These are phyloP conservation scores for Lerista edwardsae DNA, from an alignment of 2,797 vertebrate genomes.

Conservation along the genomic window DNA sequence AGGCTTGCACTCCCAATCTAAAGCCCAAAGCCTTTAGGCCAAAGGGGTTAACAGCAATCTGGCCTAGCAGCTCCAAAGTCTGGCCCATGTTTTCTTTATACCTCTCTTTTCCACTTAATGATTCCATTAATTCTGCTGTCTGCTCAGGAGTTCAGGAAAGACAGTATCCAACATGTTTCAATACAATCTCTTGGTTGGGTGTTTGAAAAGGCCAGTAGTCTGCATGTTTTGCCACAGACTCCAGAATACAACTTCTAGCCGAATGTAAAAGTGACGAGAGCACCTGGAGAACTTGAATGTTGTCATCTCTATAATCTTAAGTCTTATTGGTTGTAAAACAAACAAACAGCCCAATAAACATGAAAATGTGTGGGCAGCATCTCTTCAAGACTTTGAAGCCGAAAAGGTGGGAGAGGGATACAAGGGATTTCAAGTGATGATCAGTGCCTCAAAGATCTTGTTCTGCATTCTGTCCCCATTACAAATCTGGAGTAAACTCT, in stretches of 20 bases:
- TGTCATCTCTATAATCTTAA: neutral
- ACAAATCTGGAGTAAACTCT: neutral
- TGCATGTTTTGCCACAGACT: neutral
- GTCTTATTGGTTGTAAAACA: neutral
- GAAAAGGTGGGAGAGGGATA: neutral
- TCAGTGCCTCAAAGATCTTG: neutral
- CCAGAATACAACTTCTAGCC: neutral
- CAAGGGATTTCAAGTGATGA: neutral
- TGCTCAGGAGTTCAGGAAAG: neutral
- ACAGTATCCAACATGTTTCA: too few relatives aligned
- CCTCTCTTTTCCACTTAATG: neutral
- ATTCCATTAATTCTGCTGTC: neutral
- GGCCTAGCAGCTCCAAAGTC: neutral
- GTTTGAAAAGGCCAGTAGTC: too few relatives aligned
- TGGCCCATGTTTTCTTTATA: neutral
- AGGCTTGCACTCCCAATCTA: too few relatives aligned
- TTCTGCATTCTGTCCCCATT: neutral
- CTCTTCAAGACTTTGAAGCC: neutral
- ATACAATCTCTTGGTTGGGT: neutral
- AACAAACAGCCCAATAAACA: neutral
- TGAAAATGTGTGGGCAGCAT: neutral
- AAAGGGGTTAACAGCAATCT: neutral
- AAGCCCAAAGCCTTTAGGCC: neutral
- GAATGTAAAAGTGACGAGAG: neutral
- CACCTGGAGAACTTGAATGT: neutral